A percentile compares a stretch with the other conserved stretches of the same genome.
These are phyloP conservation scores for Mobula hypostoma DNA, from an alignment of 2,113 vertebrate species.

Conservation along the genomic window DNA sequence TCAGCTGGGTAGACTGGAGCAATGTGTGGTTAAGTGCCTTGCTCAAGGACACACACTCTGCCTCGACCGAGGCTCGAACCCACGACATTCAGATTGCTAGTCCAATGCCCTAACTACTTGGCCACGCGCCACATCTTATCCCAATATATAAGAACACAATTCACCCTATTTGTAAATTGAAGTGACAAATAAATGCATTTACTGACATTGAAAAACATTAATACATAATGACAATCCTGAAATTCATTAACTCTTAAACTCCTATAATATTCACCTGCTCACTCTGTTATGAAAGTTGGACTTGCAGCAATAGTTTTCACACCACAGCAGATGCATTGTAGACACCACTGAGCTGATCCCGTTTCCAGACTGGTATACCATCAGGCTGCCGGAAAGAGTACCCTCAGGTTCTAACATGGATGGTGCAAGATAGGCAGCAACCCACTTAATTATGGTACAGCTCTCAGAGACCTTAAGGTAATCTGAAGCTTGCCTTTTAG, in stretches of 20 bases:
- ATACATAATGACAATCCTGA: not conserved
- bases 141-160: not conserved
- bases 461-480: not conserved
- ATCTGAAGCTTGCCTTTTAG: not conserved
- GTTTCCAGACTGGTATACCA: not conserved
- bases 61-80: no score
- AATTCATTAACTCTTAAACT: not conserved
- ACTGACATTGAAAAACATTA: not conserved
- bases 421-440: not conserved
- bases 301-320: not conserved
- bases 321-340: not conserved
- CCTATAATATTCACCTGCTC: not conserved
- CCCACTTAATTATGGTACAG: not conserved
- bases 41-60: no score
- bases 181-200: not conserved
- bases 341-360: not conserved
- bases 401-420: not conserved
- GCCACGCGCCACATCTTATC: not conserved
- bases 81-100: no score
- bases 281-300: not conserved
- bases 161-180: not conserved
- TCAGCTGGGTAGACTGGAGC: no score
- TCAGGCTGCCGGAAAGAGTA: not conserved
- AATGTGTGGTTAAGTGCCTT: no score
- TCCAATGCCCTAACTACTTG: no score